Percentiles rank a stretch among this genome's conserved stretches.
Evolutionary conservation across 2,797 vertebrate genomes (phyloP).

Genomic region (Coluber constrictor): DNA sequence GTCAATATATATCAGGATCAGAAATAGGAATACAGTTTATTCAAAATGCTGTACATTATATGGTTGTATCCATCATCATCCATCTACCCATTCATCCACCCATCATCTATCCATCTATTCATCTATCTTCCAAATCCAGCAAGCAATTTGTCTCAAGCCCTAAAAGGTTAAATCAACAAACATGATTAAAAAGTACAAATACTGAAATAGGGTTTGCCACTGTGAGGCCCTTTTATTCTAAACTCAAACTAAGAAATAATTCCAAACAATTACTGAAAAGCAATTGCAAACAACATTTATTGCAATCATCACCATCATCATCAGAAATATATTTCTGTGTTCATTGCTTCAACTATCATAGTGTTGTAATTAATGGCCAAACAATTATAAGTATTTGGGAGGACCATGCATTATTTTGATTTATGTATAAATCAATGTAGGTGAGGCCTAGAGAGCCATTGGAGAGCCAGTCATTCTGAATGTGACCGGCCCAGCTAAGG

Average conservation of each 20-base stretch:
- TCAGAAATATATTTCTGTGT: background rate
- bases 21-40: background rate
- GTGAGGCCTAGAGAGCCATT: no score
- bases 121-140: background rate
- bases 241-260: background rate
- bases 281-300: background rate
- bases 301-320: background rate
- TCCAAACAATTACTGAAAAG: background rate
- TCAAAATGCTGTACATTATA: background rate
- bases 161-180: background rate
- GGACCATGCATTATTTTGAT: background rate
- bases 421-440: background rate
- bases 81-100: background rate
- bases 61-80: background rate
- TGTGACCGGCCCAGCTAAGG: no score
- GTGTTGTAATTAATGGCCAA: background rate
- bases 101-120: background rate
- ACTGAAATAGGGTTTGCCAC: background rate
- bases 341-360: background rate
- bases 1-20: background rate
- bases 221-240: background rate
- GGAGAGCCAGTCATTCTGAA: no score
- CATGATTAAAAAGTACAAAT: background rate
- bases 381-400: background rate
- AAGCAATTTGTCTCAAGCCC: background rate